Evolutionary conservation across 2,888 invertebrate species (phyloP), one percentile per base, ranked within the genome.

Genomic region (Drosophila helvetica): DNA sequence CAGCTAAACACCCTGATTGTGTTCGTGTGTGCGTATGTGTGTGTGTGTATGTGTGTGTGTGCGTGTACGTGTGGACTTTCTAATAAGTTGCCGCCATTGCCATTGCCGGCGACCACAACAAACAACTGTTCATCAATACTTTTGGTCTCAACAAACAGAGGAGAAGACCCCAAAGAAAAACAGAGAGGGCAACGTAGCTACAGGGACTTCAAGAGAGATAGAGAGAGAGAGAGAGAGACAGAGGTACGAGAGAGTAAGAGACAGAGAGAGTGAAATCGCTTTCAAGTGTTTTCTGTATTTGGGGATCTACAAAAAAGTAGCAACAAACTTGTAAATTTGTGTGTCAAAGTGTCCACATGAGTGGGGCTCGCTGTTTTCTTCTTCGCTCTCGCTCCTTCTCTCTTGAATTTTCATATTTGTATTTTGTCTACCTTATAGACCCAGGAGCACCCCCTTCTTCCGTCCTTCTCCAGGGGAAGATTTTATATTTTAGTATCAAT

Each of bases 61-160:
- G 68, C 51, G 67, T 30, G 56, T 54, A 70, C 51, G 67, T 55
- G 58, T 61, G 74, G 74, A 86, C 76, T 84, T 86, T 86, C 85
- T 86, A 86, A 83, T 83, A 83, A 86, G 85, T 86, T 83, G 85
- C 81, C 79, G 70, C 74, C 70, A 72, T 76, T 61, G 54, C 69
- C 61, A 66, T 74, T 72, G 75, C 81, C 83, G 71, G 71, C 69
- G 64, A 74, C 76, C 78, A 84, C 78, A 82, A 82, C 84, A 86
- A 86, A 78, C 79, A 86, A 84, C 83, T 81, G 85, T 79, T 86
- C 87, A 86, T 83, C 83, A 83, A 83, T 83, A 83, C 82, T 86
- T 83, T 86, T 76, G 76, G 73, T 80, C 62, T 71, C 69, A 73
- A 72, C 74, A 85, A 81, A 81, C 82, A 73, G 62, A 55, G 81